phyloP scores from a whole-genome alignment of 2,888 invertebrate species.

The Sepioteuthis lessoniana region DNA sequence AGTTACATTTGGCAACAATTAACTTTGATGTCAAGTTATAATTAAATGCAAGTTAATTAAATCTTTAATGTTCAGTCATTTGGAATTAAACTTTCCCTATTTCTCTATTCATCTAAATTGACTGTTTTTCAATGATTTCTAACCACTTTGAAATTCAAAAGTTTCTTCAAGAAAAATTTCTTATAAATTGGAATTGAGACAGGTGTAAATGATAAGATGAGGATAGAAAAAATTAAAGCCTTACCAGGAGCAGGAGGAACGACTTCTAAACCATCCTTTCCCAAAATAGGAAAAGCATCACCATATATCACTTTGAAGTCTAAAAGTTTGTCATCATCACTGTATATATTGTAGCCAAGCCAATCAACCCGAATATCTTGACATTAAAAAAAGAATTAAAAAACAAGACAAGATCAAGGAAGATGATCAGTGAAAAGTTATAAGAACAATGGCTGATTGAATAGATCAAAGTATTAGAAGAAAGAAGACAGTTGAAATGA shows the following conservation, averaged over 20 bases:
- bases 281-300: constrained; percentile 67
- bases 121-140: too few relatives aligned
- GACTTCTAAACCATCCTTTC: constrained; percentile 67
- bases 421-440: background rate
- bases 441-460: background rate
- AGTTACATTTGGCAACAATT: too few relatives aligned
- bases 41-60: too few relatives aligned
- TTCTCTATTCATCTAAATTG: too few relatives aligned
- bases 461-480: background rate
- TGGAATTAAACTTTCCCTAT: too few relatives aligned
- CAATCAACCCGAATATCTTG: constrained; percentile 73
- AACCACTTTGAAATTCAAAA: too few relatives aligned
- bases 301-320: constrained; percentile 70
- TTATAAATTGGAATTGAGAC: too few relatives aligned
- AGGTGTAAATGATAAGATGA: too few relatives aligned
- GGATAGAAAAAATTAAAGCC: background rate
- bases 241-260: constrained; percentile 59
- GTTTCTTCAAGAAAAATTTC: too few relatives aligned
- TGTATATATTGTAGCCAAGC: constrained; percentile 64
- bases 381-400: background rate
- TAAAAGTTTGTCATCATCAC: constrained; percentile 64
- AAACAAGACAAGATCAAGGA: background rate
- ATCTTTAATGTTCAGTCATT: too few relatives aligned
- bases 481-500: background rate
- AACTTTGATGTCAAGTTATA: too few relatives aligned